phyloP scores from a whole-genome alignment of 2,113 vertebrate species.

The Rattus norvegicus region DNA sequence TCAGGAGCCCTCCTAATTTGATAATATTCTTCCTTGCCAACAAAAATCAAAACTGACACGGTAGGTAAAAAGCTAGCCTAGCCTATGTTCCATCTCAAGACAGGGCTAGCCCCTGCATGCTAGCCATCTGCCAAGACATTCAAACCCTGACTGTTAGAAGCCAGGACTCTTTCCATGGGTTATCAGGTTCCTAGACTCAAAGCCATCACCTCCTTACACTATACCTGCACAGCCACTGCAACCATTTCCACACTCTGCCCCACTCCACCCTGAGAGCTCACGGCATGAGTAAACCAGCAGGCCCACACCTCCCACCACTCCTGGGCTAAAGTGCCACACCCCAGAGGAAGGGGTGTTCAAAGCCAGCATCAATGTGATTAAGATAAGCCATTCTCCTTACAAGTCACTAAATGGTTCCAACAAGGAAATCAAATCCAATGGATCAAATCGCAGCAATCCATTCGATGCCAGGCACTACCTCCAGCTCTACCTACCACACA shows the following conservation, averaged over 20 bases:
- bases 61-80: conserved; percentile 60
- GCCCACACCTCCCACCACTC: background rate
- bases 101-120: background rate
- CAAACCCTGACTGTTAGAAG: background rate
- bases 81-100: conserved; percentile 19
- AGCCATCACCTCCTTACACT: background rate
- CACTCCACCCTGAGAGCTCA: background rate
- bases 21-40: conserved; percentile 57
- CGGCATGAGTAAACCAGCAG: background rate
- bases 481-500: background rate
- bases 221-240: background rate
- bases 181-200: background rate
- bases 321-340: background rate
- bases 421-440: conserved; percentile 43
- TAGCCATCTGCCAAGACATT: background rate
- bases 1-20: conserved; percentile 60
- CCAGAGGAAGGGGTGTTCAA: background rate
- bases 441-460: conserved; percentile 17
- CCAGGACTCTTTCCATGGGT: background rate
- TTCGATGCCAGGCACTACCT: conserved; percentile 35
- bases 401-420: conserved; percentile 36
- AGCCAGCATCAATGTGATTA: background rate
- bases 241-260: too few relatives aligned
- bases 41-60: conserved; percentile 70
- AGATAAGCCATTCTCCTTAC: conserved; percentile 16